These are phyloP conservation scores for Epinotia demarniana DNA, from an alignment of 2,888 invertebrate species.

Conservation along the genomic window DNA sequence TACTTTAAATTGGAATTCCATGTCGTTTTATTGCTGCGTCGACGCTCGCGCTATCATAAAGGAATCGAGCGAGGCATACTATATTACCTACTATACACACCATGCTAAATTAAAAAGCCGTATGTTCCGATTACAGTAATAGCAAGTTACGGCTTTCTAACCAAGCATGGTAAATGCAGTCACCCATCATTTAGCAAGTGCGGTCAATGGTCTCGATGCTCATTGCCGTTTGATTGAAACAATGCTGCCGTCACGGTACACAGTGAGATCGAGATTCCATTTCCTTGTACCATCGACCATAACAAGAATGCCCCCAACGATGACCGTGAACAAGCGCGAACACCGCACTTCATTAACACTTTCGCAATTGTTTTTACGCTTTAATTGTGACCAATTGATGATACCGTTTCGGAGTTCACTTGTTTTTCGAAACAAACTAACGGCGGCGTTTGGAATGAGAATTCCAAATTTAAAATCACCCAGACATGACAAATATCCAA, in stretches of 20 bases:
- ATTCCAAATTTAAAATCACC: slow-evolving; percentile 51
- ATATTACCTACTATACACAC: background rate
- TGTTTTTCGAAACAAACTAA: slow-evolving; percentile 51
- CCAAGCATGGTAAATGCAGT: slow-evolving; percentile 59
- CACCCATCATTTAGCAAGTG: slow-evolving; percentile 76
- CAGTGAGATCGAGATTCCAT: slow-evolving; percentile 45
- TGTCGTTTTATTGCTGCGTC: slow-evolving; percentile 49
- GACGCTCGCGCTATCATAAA: slow-evolving; percentile 49
- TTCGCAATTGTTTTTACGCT: slow-evolving; percentile 80
- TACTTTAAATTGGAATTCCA: slow-evolving; percentile 26
- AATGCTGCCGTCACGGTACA: slow-evolving; percentile 60
- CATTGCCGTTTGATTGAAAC: slow-evolving; percentile 80
- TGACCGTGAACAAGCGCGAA: slow-evolving; percentile 66
- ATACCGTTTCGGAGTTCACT: slow-evolving; percentile 56
- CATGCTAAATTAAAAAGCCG: background rate
- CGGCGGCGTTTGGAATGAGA: slow-evolving; percentile 3
- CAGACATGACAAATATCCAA: slow-evolving; percentile 73
- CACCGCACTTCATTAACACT: slow-evolving; percentile 72
- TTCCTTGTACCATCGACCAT: slow-evolving; percentile 62
- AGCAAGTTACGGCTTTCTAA: background rate
- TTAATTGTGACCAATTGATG: slow-evolving; percentile 68
- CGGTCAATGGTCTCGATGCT: slow-evolving; percentile 79
- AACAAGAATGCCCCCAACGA: slow-evolving; percentile 64
- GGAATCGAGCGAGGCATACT: slow-evolving; percentile 61
- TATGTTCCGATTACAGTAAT: background rate